Evolutionary conservation across 2,888 invertebrate genomes (phyloP), one percentile per base, ranked within the genome.

Genomic region (Alloscopus bannaensis): DNA sequence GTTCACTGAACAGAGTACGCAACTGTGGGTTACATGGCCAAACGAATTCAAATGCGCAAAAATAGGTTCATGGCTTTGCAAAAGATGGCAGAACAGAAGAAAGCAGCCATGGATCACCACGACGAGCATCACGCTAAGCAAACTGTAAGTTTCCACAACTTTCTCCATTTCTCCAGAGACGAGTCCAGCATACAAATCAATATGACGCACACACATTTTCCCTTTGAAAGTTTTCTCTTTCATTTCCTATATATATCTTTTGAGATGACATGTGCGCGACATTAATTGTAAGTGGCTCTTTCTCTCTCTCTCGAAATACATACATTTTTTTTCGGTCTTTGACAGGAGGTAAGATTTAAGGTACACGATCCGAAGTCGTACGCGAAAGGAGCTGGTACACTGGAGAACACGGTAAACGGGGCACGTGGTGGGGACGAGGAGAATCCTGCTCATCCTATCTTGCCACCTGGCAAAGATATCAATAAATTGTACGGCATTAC

Each of bases 11-110:
- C 92, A 96, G 98, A 98, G 91, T 98, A 98, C 90, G 98, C 98
- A 85, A 95, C 97, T 85, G 98, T 98, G 87, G 97, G 97, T 86
- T 98, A 98, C 90, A 95, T 98, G 94, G 97, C 96, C 86, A 98
- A 97, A 91, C 92, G 97, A 90, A 95, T 97, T 90, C 96, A 96
- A 89, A 96, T 97, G 95, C 92, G 96, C 88, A 96, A 97, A 91
- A 96, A 95, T 89, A 92, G 96, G 88, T 95, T 95, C 90, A 91
- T 94, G 88, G 94, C 94, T 81, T 93, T 95, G 87, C 95, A 96
- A 89, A 96, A 96, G 90, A 94, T 96, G 89, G 95, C 95, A 84
- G 95, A 95, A 87, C 95, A 96, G 90, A 95, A 96, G 91, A 95
- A 95, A 90, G 91, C 94, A 85, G 93, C 94, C 87, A 86, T 88